These are phyloP conservation scores for Diplosoma virens DNA, from an alignment of 23 tunicate genomes.

Conservation along the genomic window DNA sequence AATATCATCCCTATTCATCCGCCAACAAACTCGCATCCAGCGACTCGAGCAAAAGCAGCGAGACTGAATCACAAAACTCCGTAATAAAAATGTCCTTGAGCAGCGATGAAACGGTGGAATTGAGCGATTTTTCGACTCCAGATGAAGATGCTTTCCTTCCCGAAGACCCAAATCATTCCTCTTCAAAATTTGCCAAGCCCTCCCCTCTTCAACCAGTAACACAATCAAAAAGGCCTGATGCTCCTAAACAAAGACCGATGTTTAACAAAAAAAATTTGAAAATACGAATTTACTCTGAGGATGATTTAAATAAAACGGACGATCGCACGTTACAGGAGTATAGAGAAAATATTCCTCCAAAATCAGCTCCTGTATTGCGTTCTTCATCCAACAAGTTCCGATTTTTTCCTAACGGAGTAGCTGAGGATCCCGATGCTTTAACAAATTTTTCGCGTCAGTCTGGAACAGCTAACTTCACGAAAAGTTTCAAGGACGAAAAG, in stretches of 20 bases:
- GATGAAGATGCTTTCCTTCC: constrained; percentile 50
- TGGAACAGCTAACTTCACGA: not conserved
- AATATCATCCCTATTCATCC: not conserved
- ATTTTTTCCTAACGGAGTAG: constrained; percentile 18
- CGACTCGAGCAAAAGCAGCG: not conserved
- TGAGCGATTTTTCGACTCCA: constrained; percentile 39
- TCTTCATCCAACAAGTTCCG: constrained; percentile 22
- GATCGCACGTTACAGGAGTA: too few relatives aligned
- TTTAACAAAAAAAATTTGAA: constrained; percentile 17
- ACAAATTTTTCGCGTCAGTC: not conserved
- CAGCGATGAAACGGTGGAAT: constrained; percentile 37
- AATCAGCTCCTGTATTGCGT: constrained; percentile 27
- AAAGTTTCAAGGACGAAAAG: constrained; percentile 17
- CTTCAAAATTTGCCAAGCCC: not conserved
- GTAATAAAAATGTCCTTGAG: constrained; percentile 27
- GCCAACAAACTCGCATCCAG: too few relatives aligned
- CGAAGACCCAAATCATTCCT: not conserved
- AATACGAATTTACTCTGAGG: constrained; percentile 34
- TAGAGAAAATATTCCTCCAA: constrained; percentile 11
- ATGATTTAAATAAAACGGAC: constrained; percentile 3
- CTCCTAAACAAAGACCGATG: not conserved
- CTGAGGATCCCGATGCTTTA: constrained; percentile 1
- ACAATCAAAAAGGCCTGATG: not conserved
- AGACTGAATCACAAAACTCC: not conserved
- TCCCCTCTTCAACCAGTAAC: too few relatives aligned